These are phyloP conservation scores for Eupithecia exiguata DNA, from an alignment of 2,888 invertebrate species.

Conservation along the genomic window DNA sequence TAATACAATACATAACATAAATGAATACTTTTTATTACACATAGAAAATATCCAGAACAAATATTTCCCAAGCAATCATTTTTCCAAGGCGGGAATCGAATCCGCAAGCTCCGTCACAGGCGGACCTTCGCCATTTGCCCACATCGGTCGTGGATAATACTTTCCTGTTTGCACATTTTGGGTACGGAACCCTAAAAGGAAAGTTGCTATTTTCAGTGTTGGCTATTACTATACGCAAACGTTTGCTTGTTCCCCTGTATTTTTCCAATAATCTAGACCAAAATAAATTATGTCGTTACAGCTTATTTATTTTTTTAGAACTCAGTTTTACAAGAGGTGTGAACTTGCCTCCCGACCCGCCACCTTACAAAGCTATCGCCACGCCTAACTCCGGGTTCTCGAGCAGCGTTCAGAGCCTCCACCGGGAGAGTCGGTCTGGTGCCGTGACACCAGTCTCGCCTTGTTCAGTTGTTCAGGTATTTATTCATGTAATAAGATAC, in stretches of 20 bases:
- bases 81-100: no score
- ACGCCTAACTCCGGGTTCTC: conserved; percentile 69
- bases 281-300: background rate
- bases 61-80: no score
- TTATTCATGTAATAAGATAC: conserved; percentile 39
- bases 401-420: conserved; percentile 70
- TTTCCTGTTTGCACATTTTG: no score
- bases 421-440: conserved; percentile 66
- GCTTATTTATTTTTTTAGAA: conserved; percentile 51
- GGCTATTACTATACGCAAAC: background rate
- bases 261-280: background rate
- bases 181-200: no score
- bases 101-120: no score
- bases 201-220: no score
- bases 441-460: conserved; percentile 71
- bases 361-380: conserved; percentile 70
- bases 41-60: no score
- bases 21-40: no score
- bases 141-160: no score
- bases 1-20: no score
- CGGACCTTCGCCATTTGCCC: no score
- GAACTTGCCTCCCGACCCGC: conserved; percentile 76
- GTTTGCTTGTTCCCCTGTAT: background rate
- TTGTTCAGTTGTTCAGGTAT: conserved; percentile 74
- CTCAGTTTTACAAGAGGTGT: conserved; percentile 70